phyloP scores from a whole-genome alignment of 1,140 invertebrate genomes.

The Drosophila hydei region DNA sequence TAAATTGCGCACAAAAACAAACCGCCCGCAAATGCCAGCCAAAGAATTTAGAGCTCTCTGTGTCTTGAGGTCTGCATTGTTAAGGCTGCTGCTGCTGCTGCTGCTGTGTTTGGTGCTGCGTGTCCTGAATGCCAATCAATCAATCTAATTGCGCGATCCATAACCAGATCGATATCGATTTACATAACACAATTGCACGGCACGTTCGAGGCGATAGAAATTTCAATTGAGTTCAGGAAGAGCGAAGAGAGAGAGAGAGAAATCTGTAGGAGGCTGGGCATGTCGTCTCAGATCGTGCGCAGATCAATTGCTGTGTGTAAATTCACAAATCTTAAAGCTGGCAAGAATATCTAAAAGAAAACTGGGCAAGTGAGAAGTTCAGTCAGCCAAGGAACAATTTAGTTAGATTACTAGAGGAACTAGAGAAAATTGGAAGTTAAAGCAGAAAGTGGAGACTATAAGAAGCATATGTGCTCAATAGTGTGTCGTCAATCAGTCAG shows the following conservation, averaged over 20 bases:
- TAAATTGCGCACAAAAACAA: constrained; percentile 78
- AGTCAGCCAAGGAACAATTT: too few species aligned
- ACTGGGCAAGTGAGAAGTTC: neutral
- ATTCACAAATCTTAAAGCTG: neutral
- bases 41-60: neutral
- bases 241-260: neutral
- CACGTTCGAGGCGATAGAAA: constrained; percentile 42
- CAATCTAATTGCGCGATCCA: constrained; percentile 50
- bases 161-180: constrained; percentile 60
- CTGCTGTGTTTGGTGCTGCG: constrained; percentile 55
- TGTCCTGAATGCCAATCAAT: constrained; percentile 68
- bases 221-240: constrained; percentile 14
- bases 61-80: neutral
- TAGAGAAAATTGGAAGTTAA: too few species aligned
- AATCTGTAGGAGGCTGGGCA: neutral
- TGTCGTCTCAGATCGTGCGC: constrained; percentile 1
- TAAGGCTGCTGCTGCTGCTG: constrained; percentile 18
- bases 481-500: too few species aligned
- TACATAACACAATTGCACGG: constrained; percentile 64
- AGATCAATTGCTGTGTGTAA: constrained; percentile 10
- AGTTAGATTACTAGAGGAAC: too few species aligned
- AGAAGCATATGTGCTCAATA: too few species aligned
- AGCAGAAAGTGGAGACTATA: too few species aligned
- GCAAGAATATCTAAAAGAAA: neutral
- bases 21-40: constrained; percentile 64